Conservation (phyloP, 2,113 vertebrate species). For the Osmerus eperlanus region DNA sequence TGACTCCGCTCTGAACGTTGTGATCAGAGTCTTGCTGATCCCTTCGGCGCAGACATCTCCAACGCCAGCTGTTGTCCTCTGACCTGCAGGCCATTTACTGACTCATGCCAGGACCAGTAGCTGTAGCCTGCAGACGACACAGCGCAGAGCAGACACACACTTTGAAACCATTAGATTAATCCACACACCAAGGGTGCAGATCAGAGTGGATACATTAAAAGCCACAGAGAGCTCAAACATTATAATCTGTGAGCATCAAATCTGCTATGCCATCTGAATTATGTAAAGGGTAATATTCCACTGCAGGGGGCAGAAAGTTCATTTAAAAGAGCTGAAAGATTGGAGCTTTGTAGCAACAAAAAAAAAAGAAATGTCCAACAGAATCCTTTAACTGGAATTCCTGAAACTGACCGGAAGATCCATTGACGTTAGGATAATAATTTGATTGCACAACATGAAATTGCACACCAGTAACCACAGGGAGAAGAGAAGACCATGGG, state of each 20-base stretch:
- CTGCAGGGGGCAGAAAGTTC: too few species aligned
- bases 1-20: conserved; percentile 12
- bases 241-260: background rate
- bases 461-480: conserved; percentile 1
- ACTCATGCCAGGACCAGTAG: background rate
- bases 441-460: conserved; percentile 34
- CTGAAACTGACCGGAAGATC: conserved; percentile 16
- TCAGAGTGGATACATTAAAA: background rate
- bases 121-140: background rate
- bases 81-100: conserved; percentile 3
- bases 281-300: background rate
- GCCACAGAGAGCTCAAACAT: background rate
- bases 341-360: too few species aligned
- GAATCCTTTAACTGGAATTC: conserved; percentile 14
- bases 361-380: background rate
- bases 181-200: background rate
- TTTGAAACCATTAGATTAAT: conserved; percentile 1
- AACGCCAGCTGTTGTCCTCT: background rate
- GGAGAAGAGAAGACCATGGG: background rate
- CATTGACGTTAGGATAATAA: conserved; percentile 21
- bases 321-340: too few species aligned
- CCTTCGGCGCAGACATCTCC: background rate
- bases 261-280: background rate
- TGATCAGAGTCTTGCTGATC: background rate
- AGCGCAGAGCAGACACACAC: background rate